Evolutionary conservation across 2,113 vertebrate species (phyloP).

Genomic region (Psittacus erithacus): DNA sequence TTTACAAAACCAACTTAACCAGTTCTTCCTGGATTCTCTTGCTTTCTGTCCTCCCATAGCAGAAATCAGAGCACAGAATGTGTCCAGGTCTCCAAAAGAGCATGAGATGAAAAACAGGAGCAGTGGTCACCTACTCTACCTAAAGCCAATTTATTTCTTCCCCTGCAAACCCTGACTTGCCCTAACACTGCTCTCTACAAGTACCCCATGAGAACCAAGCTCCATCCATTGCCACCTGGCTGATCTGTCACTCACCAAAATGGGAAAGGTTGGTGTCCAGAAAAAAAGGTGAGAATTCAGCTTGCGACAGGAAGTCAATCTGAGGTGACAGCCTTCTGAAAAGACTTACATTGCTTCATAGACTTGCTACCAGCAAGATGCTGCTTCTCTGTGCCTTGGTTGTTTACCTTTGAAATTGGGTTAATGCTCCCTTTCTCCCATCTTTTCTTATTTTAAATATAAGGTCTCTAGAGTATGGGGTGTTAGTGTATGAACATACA

Average conservation of each 20-base stretch:
- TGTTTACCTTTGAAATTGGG: not conserved
- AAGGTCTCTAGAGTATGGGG: not conserved
- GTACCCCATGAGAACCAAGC: not conserved
- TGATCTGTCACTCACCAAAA: not conserved
- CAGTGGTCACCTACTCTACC: not conserved
- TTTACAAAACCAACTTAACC: not conserved
- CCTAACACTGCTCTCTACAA: not conserved
- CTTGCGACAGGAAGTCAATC: not conserved
- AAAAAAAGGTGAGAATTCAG: not conserved
- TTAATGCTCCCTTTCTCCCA: not conserved
- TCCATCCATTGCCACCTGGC: not conserved
- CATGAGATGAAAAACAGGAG: not conserved
- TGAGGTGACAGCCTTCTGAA: not conserved
- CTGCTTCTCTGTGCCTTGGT: not conserved
- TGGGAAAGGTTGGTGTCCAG: not conserved
- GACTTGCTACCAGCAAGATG: not conserved
- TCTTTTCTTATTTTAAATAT: not conserved
- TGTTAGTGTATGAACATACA: not conserved
- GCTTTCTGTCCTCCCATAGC: not conserved
- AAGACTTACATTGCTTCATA: not conserved
- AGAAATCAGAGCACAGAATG: not conserved
- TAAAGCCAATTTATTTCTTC: not conserved
- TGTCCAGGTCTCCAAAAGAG: not conserved
- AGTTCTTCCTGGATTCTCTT: not conserved
- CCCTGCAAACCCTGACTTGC: not conserved